phyloP scores from a whole-genome alignment of 2,113 vertebrate species.

The Brachyistius frenatus region DNA sequence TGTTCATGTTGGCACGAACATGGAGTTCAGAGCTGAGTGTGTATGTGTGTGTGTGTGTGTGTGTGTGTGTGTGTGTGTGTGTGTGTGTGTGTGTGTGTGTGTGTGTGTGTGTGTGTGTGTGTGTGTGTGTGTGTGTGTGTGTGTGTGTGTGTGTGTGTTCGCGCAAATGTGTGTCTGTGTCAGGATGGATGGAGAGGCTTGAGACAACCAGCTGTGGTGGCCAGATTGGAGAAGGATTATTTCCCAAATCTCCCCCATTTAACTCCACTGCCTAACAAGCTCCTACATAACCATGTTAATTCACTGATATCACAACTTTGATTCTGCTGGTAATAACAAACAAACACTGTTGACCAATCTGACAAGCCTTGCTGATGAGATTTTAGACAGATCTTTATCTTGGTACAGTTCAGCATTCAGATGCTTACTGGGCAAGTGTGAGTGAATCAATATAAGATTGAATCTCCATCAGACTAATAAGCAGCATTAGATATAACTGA shows the following conservation, averaged over 20 bases:
- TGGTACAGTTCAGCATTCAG: conserved; percentile 24
- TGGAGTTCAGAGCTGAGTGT: conserved; percentile 32
- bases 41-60: conserved; percentile 29
- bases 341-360: conserved; percentile 42
- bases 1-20: conserved; percentile 63
- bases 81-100: conserved; percentile 24
- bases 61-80: conserved; percentile 31
- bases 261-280: conserved; percentile 75
- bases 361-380: conserved; percentile 31
- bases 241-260: conserved; percentile 77
- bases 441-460: conserved; percentile 20
- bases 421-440: conserved; percentile 15
- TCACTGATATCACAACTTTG: conserved; percentile 55
- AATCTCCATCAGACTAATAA: conserved; percentile 47
- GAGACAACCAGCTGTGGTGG: conserved; percentile 79
- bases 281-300: conserved; percentile 70
- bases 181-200: conserved; percentile 50
- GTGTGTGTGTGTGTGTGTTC: conserved; percentile 25
- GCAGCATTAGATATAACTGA: conserved; percentile 27
- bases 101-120: conserved; percentile 26
- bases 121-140: conserved; percentile 31
- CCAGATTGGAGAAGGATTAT: conserved; percentile 82
- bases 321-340: conserved; percentile 58
- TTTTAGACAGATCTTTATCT: conserved; percentile 38
- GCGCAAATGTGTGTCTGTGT: conserved; percentile 34